phyloP scores from a whole-genome alignment of 2,113 vertebrate species.

The Hippolais icterina region DNA sequence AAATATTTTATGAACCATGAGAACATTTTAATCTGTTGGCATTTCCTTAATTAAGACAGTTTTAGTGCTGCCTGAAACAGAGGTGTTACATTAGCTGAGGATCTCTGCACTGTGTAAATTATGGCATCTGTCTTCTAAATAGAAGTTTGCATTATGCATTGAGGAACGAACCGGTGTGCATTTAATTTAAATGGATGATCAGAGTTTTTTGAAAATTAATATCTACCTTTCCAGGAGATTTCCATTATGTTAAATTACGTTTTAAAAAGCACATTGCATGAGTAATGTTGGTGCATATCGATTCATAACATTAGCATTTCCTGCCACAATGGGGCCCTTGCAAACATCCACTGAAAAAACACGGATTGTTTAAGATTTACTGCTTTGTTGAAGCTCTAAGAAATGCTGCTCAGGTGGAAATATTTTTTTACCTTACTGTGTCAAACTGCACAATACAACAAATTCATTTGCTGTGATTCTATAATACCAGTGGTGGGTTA shows the following conservation, averaged over 20 bases:
- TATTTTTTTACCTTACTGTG: neutral
- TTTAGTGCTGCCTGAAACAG: neutral
- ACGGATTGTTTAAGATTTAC: neutral
- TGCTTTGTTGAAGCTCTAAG: neutral
- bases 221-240: neutral
- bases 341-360: neutral
- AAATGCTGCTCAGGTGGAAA: neutral
- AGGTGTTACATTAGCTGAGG: neutral
- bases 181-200: constrained; percentile 25
- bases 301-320: neutral
- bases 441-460: neutral
- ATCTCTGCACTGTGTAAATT: neutral
- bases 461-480: neutral
- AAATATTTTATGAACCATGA: neutral
- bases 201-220: neutral
- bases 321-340: neutral
- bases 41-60: neutral
- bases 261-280: neutral
- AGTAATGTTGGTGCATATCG: neutral
- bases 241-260: neutral
- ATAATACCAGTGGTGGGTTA: neutral
- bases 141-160: neutral
- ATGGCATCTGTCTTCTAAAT: neutral
- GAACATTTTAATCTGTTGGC: constrained; percentile 1
- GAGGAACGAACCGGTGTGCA: neutral